A percentile compares a stretch with the other conserved stretches of the same genome.
Conservation (phyloP, 1,140 invertebrate species). For the Zaprionus ghesquierei region DNA sequence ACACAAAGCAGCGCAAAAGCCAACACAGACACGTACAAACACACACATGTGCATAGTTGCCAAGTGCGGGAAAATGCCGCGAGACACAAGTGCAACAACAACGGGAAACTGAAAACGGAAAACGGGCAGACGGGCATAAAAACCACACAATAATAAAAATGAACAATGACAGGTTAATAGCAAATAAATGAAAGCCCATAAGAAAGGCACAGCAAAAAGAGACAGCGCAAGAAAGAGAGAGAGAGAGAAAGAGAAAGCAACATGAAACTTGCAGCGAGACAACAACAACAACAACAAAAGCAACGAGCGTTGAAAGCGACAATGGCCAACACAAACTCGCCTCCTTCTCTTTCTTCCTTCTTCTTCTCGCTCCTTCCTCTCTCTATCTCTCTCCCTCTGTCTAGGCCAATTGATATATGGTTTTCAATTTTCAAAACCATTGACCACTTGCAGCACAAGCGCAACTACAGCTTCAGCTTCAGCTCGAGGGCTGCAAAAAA, state of each 20-base stretch:
- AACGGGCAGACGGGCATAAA: slow-evolving; percentile 57
- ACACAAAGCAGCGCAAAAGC: slow-evolving; percentile 41
- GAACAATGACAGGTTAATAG: slow-evolving; percentile 83
- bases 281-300: slow-evolving; percentile 17
- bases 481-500: slow-evolving; percentile 5
- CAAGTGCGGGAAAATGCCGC: slow-evolving; percentile 73
- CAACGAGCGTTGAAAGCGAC: slow-evolving; percentile 13
- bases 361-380: neutral
- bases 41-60: slow-evolving; percentile 50
- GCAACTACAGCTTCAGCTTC: neutral
- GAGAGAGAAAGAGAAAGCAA: slow-evolving; percentile 1
- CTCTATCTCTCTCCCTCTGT: slow-evolving; percentile 42
- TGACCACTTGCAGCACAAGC: slow-evolving; percentile 56
- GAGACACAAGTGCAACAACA: slow-evolving; percentile 68
- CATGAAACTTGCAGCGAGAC: slow-evolving; percentile 17
- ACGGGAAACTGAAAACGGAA: slow-evolving; percentile 15
- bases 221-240: neutral
- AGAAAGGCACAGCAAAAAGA: slow-evolving; percentile 52
- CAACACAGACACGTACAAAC: slow-evolving; percentile 22
- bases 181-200: slow-evolving; percentile 83
- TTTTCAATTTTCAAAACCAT: slow-evolving; percentile 82
- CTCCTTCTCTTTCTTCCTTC: neutral
- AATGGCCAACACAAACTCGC: slow-evolving; percentile 6
- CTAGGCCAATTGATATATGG: slow-evolving; percentile 79
- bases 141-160: slow-evolving; percentile 81